Evolutionary conservation across 2,888 invertebrate species (phyloP).

Genomic region (Melikaiella ostensackeni): DNA sequence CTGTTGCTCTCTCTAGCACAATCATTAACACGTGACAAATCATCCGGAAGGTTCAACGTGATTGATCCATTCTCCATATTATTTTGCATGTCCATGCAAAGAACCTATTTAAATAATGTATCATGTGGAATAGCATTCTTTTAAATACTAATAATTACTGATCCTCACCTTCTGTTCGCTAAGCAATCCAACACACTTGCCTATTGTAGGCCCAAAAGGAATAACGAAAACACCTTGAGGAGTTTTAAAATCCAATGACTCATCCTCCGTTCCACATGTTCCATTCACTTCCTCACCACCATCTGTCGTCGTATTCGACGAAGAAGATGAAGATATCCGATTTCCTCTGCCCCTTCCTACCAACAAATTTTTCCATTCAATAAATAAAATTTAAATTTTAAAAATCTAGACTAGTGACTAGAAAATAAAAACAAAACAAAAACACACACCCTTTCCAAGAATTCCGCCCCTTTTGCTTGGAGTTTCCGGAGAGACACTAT

Average conservation of each 20-base stretch:
- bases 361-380: constrained; percentile 40
- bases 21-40: constrained; percentile 71
- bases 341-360: constrained; percentile 65
- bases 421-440: background rate
- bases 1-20: constrained; percentile 66
- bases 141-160: constrained; percentile 14
- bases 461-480: constrained; percentile 71
- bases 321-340: constrained; percentile 64
- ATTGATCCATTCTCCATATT: constrained; percentile 63
- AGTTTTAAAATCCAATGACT: constrained; percentile 66
- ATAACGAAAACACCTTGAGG: constrained; percentile 84
- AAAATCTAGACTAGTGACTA: background rate
- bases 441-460: constrained; percentile 74
- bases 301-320: constrained; percentile 65
- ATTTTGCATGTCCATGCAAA: constrained; percentile 71
- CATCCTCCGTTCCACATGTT: constrained; percentile 69
- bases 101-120: constrained; percentile 58
- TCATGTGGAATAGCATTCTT: background rate
- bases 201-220: constrained; percentile 81
- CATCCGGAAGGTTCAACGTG: constrained; percentile 67
- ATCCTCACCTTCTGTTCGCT: constrained; percentile 82
- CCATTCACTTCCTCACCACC: constrained; percentile 68
- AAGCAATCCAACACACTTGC: constrained; percentile 83
- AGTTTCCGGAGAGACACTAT: constrained; percentile 64
- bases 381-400: background rate